phyloP scores from a whole-genome alignment of 2,888 invertebrate species.

The Rotaria magnacalcarata region DNA sequence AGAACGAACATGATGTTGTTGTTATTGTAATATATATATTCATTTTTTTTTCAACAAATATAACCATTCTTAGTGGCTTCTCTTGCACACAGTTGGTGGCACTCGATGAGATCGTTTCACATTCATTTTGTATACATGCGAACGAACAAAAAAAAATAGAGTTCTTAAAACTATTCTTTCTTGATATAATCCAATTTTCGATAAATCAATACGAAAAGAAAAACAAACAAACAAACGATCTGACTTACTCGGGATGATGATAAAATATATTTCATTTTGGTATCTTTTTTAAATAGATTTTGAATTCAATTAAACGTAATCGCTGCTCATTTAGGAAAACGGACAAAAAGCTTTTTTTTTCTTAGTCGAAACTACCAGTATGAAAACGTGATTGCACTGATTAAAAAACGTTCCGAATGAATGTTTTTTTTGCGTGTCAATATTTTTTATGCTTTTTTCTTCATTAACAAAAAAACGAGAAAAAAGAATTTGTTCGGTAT shows the following conservation, averaged over 20 bases:
- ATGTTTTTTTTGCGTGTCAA: not conserved
- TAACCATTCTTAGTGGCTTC: not conserved
- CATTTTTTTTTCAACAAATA: conserved; percentile 19
- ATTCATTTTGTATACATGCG: not conserved
- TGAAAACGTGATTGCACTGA: not conserved
- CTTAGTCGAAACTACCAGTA: not conserved
- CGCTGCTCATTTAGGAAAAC: not conserved
- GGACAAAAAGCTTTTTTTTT: not conserved
- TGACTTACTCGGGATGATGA: not conserved
- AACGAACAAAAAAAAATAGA: not conserved
- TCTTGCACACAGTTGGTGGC: not conserved
- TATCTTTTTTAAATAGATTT: not conserved
- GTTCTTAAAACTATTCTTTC: not conserved
- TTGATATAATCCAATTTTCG: not conserved
- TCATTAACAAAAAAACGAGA: not conserved
- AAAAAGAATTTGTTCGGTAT: not conserved
- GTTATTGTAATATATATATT: conserved; percentile 22
- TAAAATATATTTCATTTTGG: not conserved
- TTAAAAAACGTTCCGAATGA: not conserved
- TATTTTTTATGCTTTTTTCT: not conserved
- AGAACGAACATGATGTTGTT: conserved; percentile 17
- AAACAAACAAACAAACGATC: not conserved
- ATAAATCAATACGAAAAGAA: not conserved
- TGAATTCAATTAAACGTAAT: not conserved
- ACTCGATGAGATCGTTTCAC: not conserved